phyloP scores from a whole-genome alignment of 2,113 vertebrate species.

The Ciconia stormi region DNA sequence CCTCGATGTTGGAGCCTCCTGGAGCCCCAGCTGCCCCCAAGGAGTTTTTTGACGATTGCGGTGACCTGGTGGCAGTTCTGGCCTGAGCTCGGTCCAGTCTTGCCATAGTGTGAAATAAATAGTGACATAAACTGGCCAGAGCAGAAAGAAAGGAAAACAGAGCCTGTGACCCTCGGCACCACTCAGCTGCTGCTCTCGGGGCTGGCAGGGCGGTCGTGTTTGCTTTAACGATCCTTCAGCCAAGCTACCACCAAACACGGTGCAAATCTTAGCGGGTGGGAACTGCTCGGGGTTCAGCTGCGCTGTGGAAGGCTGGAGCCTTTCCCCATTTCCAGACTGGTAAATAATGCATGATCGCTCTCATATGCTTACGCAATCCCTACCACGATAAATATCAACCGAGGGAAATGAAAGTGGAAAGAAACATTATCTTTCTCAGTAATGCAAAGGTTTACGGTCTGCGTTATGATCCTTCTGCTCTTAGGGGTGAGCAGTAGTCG shows the following conservation, averaged over 20 bases:
- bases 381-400: constrained; percentile 3
- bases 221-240: not conserved
- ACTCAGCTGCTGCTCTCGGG: fast-evolving
- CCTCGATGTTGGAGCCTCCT: not conserved
- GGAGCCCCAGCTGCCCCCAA: not conserved
- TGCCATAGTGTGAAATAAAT: not conserved
- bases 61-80: not conserved
- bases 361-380: not conserved
- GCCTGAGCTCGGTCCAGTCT: not conserved
- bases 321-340: not conserved
- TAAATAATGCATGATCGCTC: constrained; percentile 40
- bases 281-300: not conserved
- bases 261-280: not conserved
- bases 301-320: not conserved
- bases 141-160: not conserved
- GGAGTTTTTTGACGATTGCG: fast-evolving
- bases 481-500: not conserved
- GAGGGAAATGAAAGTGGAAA: constrained; percentile 37
- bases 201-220: fast-evolving
- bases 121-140: not conserved
- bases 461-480: constrained; percentile 19
- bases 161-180: not conserved
- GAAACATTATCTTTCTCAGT: constrained; percentile 2
- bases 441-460: constrained; percentile 46
- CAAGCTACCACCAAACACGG: not conserved